A percentile compares a stretch with the other conserved stretches of the same genome.
phyloP scores from a whole-genome alignment of 2,888 invertebrate genomes.

The Andrena marginata region DNA sequence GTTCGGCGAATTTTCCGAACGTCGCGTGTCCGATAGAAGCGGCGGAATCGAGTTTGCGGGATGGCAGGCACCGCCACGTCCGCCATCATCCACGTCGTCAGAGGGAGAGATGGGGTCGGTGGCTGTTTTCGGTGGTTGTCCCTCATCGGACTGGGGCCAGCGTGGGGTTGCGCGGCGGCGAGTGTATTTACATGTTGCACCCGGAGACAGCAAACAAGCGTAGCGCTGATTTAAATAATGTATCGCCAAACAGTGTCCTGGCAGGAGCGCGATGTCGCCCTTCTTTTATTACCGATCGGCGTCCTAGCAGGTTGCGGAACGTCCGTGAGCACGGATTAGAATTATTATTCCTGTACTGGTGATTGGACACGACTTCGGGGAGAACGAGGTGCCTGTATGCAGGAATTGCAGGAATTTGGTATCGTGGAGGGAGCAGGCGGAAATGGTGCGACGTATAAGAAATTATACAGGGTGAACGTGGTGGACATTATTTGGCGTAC shows the following conservation, averaged over 20 bases:
- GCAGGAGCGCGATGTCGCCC: slow-evolving; percentile 69
- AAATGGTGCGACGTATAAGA: no score
- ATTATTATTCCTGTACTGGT: background rate
- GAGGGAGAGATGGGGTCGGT: slow-evolving; percentile 26
- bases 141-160: slow-evolving; percentile 33
- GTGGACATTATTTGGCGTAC: no score
- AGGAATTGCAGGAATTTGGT: no score
- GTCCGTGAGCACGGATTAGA: background rate
- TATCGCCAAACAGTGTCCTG: slow-evolving; percentile 74
- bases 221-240: slow-evolving; percentile 80
- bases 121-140: slow-evolving; percentile 56
- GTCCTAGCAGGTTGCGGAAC: background rate
- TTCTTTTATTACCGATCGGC: slow-evolving; percentile 58
- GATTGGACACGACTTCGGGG: background rate
- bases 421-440: no score
- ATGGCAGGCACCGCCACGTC: slow-evolving; percentile 43
- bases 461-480: no score
- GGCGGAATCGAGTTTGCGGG: slow-evolving; percentile 64
- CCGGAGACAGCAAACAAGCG: slow-evolving; percentile 77
- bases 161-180: slow-evolving; percentile 44
- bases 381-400: background rate
- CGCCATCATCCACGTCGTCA: slow-evolving; percentile 52
- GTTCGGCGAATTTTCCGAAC: slow-evolving; percentile 47
- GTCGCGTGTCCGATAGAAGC: slow-evolving; percentile 36
- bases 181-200: slow-evolving; percentile 76